Base-by-base conservation (phyloP, 2,113 vertebrate genomes). In the Glaucidium brasilianum region DNA sequence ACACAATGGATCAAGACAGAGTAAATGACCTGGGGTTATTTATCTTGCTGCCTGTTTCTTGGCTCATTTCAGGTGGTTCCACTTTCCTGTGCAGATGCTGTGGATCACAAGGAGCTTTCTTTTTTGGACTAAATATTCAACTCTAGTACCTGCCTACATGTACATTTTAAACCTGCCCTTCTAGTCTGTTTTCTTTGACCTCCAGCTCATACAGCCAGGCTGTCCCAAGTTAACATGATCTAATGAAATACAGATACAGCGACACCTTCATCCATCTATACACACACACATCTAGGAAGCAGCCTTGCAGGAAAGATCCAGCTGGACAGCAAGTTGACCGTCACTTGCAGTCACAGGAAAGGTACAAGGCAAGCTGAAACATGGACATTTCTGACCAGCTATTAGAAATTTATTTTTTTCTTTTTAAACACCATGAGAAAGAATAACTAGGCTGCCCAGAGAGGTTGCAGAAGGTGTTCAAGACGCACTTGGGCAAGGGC, bases 131-230 rank as follows among this genome's bases (percentile, higher is more conserved):
- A 26, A 58, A 27, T 15, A 43, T 26, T 58, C 12, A 49, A 8
- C 19, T 27, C 9, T 17, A 34, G 19, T 41, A 7, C 20, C 20
- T 5, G 1, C 14, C 17, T 43, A 27, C 7, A 21, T 2, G 1
- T 9, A 56, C 5, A 32, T 58, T 58, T 66, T 56, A 55, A 64
- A 21, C 21, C n/a, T 5, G 9, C 17, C n/a, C 9, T 88, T 72
- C 23, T 39, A 49, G 14, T 19, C 30, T 32, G 19, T 34, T 55
- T 63, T 79, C 58, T 41, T 49, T 26, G 16, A 72, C 26, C 13
- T 12, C 9, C 30, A 64, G 41, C n/a, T 64, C 50, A 58, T n/a
- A 41, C 12, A 80, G 19, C 8, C 50, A 64, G 11, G 7, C 67
- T 41, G 8, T 29, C 37, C 11, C 18, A 52, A 32, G 14, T 59